A percentile compares a stretch with the other conserved stretches of the same genome.
Conservation (phyloP, 2,888 invertebrate genomes). For the Cabera pusaria region DNA sequence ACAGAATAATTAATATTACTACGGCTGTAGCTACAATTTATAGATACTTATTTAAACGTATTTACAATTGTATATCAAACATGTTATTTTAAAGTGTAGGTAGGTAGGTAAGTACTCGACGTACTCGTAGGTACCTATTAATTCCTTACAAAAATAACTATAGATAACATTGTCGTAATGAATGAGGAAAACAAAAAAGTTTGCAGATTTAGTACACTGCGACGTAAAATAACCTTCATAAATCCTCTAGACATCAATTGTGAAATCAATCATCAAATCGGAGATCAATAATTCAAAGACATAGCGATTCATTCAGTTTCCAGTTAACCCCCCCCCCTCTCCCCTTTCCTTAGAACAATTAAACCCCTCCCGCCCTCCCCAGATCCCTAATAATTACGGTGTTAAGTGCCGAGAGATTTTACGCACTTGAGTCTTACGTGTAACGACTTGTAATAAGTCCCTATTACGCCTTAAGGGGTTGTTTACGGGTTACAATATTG, state of each 20-base stretch:
- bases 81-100: too few relatives aligned
- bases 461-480: constrained; percentile 40
- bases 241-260: constrained; percentile 6
- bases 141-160: too few relatives aligned
- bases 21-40: too few relatives aligned
- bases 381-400: constrained; percentile 65
- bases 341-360: constrained; percentile 55
- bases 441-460: constrained; percentile 54
- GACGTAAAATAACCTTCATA: constrained; percentile 12
- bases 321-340: too few relatives aligned
- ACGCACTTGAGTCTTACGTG: constrained; percentile 60
- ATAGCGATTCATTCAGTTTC: constrained; percentile 52
- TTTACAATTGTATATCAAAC: too few relatives aligned
- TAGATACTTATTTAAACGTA: too few relatives aligned
- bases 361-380: constrained; percentile 49
- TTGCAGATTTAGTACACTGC: too few relatives aligned
- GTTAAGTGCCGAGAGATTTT: constrained; percentile 69
- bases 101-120: too few relatives aligned
- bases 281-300: constrained; percentile 57
- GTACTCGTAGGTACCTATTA: too few relatives aligned
- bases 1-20: too few relatives aligned
- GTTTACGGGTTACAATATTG: constrained; percentile 29
- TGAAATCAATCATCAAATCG: constrained; percentile 41
- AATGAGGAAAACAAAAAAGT: too few relatives aligned
- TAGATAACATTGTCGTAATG: too few relatives aligned